phyloP scores from a whole-genome alignment of 2,113 vertebrate species.

The Tetraodon nigroviridis region DNA sequence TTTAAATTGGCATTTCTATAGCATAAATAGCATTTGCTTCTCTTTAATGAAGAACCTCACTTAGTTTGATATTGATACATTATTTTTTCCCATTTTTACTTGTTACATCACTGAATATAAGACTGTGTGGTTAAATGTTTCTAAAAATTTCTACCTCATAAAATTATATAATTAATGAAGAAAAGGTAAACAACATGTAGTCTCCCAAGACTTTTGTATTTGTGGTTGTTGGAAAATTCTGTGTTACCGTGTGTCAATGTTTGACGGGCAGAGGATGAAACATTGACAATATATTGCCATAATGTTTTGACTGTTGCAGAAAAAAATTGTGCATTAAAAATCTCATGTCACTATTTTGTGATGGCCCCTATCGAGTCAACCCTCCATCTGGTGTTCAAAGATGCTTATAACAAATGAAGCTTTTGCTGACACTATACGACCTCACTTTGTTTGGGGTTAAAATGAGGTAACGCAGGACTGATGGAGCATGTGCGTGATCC shows the following conservation, averaged over 20 bases:
- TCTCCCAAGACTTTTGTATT: constrained; percentile 21
- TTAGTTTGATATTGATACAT: too few relatives aligned
- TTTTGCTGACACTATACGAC: constrained; percentile 23
- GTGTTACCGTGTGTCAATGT: background rate
- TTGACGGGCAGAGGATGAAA: constrained; percentile 39
- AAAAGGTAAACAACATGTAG: constrained; percentile 19
- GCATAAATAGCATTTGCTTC: too few relatives aligned
- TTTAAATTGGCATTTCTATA: too few relatives aligned
- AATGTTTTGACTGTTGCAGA: constrained; percentile 25
- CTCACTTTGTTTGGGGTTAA: constrained; percentile 42
- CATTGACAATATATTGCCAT: constrained; percentile 35
- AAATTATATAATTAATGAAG: constrained; percentile 13
- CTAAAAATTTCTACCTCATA: constrained; percentile 15
- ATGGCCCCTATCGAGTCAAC: constrained; percentile 25
- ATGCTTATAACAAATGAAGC: constrained; percentile 45
- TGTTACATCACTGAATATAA: background rate
- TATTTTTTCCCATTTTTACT: too few relatives aligned
- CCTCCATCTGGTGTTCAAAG: constrained; percentile 13
- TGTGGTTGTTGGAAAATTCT: constrained; percentile 11
- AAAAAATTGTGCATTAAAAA: constrained; percentile 30
- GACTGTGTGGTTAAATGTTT: constrained; percentile 6
- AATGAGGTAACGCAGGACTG: constrained; percentile 47
- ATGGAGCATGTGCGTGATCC: constrained; percentile 36
- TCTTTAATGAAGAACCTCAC: too few relatives aligned
- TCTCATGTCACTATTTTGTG: constrained; percentile 13